Evolutionary conservation across 1,140 invertebrate species (phyloP).

Genomic region (Lordiphosa collinella): DNA sequence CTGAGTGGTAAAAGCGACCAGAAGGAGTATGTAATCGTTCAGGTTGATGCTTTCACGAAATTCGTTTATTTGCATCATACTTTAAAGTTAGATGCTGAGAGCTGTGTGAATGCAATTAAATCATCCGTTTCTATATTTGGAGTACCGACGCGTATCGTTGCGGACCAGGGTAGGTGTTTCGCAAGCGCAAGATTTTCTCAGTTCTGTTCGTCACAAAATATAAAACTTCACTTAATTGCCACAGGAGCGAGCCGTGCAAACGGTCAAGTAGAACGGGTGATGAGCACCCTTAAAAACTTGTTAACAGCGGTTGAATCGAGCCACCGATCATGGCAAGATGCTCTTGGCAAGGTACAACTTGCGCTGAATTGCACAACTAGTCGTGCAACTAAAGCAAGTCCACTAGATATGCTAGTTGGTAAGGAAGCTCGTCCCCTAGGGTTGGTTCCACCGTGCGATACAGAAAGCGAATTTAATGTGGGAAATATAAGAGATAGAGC

Average conservation of each 20-base stretch:
- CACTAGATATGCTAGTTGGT: neutral
- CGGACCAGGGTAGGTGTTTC: neutral
- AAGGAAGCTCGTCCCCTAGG: slow-evolving; percentile 2
- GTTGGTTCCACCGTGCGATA: neutral
- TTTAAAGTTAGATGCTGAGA: neutral
- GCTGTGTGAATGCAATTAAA: too few relatives aligned
- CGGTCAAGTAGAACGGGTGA: slow-evolving; percentile 4
- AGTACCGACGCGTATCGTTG: neutral
- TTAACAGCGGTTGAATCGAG: slow-evolving; percentile 3
- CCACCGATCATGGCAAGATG: slow-evolving; percentile 2
- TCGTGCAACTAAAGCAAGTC: slow-evolving; percentile 5
- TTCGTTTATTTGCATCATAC: slow-evolving; percentile 7
- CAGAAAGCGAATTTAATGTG: neutral
- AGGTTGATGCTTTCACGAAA: slow-evolving; percentile 16
- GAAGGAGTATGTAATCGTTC: slow-evolving; percentile 7
- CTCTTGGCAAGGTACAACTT: neutral
- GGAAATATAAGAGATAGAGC: neutral
- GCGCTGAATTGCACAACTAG: slow-evolving; percentile 4
- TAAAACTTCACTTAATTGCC: slow-evolving; percentile 1
- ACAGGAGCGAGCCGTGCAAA: slow-evolving; percentile 1
- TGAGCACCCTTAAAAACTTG: slow-evolving; percentile 8
- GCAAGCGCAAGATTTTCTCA: neutral
- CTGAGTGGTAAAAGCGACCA: neutral
- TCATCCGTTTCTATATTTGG: slow-evolving; percentile 3
- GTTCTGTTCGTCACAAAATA: neutral